Conservation (phyloP, 2,113 vertebrate species). For the Hystrix brachyura region DNA sequence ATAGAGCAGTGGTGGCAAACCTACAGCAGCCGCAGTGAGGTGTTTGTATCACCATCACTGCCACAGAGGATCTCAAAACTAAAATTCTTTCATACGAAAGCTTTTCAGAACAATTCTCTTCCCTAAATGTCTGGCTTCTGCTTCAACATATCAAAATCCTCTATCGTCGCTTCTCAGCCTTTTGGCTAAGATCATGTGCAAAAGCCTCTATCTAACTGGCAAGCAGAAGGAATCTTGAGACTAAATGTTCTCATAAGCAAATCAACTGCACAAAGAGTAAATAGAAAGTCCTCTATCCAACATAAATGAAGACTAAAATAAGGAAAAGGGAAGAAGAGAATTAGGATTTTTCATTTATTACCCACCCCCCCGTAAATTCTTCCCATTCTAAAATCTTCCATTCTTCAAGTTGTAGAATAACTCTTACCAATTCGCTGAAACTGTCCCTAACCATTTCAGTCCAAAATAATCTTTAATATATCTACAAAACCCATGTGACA, state of each 20-base stretch:
- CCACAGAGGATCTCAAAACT: slow-evolving; percentile 33
- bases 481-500: slow-evolving; percentile 23
- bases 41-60: not conserved
- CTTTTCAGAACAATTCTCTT: slow-evolving; percentile 59
- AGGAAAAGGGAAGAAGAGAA: not conserved
- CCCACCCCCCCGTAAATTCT: not conserved
- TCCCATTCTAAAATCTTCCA: not conserved
- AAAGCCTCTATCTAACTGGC: slow-evolving; percentile 44
- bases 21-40: not conserved
- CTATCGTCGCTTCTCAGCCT: not conserved
- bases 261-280: slow-evolving; percentile 62
- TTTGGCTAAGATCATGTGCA: too few species aligned
- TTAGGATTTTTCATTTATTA: slow-evolving; percentile 46
- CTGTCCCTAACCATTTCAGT: slow-evolving; percentile 43
- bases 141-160: slow-evolving; percentile 22
- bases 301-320: slow-evolving; percentile 58
- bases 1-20: not conserved
- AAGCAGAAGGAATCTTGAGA: slow-evolving; percentile 61
- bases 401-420: slow-evolving; percentile 47
- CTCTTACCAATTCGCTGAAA: slow-evolving; percentile 12
- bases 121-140: slow-evolving; percentile 54
- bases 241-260: slow-evolving; percentile 63
- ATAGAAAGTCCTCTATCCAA: slow-evolving; percentile 46
- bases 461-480: slow-evolving; percentile 42
- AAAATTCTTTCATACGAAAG: slow-evolving; percentile 61